phyloP scores from a whole-genome alignment of 1,140 invertebrate genomes.

The Sitophilus oryzae region DNA sequence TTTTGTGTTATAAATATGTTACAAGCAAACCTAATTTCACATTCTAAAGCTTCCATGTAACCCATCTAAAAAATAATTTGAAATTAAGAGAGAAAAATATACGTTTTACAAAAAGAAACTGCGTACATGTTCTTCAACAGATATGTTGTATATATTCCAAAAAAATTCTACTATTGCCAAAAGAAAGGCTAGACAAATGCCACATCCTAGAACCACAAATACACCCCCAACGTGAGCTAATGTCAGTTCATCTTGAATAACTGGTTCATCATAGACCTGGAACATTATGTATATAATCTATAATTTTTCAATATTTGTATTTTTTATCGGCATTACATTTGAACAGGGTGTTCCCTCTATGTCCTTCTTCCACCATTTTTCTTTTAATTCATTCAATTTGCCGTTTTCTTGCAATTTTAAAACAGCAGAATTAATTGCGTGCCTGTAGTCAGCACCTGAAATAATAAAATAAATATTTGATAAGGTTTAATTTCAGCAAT shows the following conservation, averaged over 20 bases:
- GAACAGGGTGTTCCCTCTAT: slow-evolving; percentile 36
- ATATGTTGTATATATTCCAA: slow-evolving; percentile 72
- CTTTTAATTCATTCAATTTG: slow-evolving; percentile 66
- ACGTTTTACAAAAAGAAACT: background rate
- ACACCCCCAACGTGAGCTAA: slow-evolving; percentile 84
- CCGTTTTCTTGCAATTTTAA: slow-evolving; percentile 77
- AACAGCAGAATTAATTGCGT: slow-evolving; percentile 66
- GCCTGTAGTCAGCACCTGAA: slow-evolving; percentile 53
- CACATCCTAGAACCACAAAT: slow-evolving; percentile 75
- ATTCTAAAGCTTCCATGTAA: slow-evolving; percentile 54
- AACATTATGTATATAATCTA: slow-evolving; percentile 1
- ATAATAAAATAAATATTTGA: background rate
- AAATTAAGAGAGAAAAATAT: background rate
- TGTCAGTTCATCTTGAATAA: slow-evolving; percentile 53
- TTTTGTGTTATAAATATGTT: slow-evolving; percentile 60
- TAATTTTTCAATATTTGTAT: too few species aligned
- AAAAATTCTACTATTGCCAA: slow-evolving; percentile 72
- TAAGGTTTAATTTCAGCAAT: background rate
- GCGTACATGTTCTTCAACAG: slow-evolving; percentile 66
- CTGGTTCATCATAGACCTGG: background rate
- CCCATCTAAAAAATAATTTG: slow-evolving; percentile 50
- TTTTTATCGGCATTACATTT: too few species aligned
- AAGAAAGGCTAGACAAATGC: slow-evolving; percentile 58
- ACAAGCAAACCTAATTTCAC: slow-evolving; percentile 58
- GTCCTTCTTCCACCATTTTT: slow-evolving; percentile 78